Evolutionary conservation across 2,797 vertebrate genomes (phyloP), one percentile per base, ranked within the genome.

Genomic region (Cephalopachus bancanus): DNA sequence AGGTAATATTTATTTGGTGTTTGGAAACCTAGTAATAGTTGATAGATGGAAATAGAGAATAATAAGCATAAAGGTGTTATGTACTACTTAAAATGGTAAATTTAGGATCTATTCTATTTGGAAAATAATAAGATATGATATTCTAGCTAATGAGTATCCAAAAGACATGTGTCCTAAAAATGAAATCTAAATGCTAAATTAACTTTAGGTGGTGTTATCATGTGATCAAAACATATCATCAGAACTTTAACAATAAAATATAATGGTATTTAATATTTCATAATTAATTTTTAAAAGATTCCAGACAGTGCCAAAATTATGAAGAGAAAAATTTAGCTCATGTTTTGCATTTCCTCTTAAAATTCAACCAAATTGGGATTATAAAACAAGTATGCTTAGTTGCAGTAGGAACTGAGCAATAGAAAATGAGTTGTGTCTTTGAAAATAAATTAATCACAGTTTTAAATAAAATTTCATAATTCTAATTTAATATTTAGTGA

Each of bases 351-450:
- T 79, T 88, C 24, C 62, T 78, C 30, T 83, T 83, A 51, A 74
- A 87, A 78, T 83, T 33, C 57, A 94, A 20, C 10, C 71, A 89
- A 72, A 78, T 57, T 72, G 79, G 57, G 72, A 92, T 79, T 65
- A 5, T 4, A 60, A 72, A 84, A 60, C 5, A 87, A 59, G 8
- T 51, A 59, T 30, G 26, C 6, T n/a, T 71, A 24, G 7, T 57
- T 91, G 44, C 6, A 85, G 51, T 28, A 80, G 15, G 4, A 80
- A 33, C 71, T 93, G 24, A 20, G 55, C n/a, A 78, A 69, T 33
- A 94, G 64, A 24, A 94, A 88, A 92, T 88, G 44, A 88, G 49
- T 14, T 30, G 5, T 53, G 37, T 37, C n/a, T 88, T 59, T 83
- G 28, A 88, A 78, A 59, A 83, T 30, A 83, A 86, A 62, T 76